These are phyloP conservation scores for Agriopis marginaria DNA, from an alignment of 2,888 invertebrate species.

Conservation along the genomic window DNA sequence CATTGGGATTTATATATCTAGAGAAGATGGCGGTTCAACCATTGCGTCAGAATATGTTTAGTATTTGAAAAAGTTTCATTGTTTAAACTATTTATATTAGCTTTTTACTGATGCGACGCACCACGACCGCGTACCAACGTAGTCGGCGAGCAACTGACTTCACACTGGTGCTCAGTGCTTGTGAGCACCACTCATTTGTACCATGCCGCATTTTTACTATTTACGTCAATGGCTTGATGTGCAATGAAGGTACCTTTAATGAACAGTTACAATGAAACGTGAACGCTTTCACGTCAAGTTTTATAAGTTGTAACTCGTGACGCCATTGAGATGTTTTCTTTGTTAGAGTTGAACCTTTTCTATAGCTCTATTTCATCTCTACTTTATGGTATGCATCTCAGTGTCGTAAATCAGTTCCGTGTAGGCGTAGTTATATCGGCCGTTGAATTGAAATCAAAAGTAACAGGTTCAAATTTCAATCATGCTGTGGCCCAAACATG, in stretches of 20 bases:
- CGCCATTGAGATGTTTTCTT: constrained; percentile 4
- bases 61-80: too few relatives aligned
- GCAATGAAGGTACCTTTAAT: constrained; percentile 14
- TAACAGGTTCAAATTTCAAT: constrained; percentile 14
- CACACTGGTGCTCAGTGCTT: too few relatives aligned
- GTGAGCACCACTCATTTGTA: too few relatives aligned
- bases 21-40: too few relatives aligned
- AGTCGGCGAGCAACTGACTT: too few relatives aligned
- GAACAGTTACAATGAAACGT: constrained; percentile 10
- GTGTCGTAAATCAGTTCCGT: constrained; percentile 21
- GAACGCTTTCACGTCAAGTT: constrained; percentile 22
- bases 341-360: constrained; percentile 8
- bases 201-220: too few relatives aligned
- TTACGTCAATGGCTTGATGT: constrained; percentile 4
- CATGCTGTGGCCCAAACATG: constrained; percentile 15
- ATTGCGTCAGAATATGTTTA: too few relatives aligned
- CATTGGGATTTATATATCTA: too few relatives aligned
- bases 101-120: too few relatives aligned
- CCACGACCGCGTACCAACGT: too few relatives aligned
- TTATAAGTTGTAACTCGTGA: constrained; percentile 14
- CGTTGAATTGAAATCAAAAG: constrained; percentile 20
- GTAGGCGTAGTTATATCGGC: constrained; percentile 17
- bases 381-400: constrained; percentile 8
- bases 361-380: constrained; percentile 2
- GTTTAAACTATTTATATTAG: too few relatives aligned